phyloP scores from a whole-genome alignment of 2,797 vertebrate genomes.

The Falco peregrinus region DNA sequence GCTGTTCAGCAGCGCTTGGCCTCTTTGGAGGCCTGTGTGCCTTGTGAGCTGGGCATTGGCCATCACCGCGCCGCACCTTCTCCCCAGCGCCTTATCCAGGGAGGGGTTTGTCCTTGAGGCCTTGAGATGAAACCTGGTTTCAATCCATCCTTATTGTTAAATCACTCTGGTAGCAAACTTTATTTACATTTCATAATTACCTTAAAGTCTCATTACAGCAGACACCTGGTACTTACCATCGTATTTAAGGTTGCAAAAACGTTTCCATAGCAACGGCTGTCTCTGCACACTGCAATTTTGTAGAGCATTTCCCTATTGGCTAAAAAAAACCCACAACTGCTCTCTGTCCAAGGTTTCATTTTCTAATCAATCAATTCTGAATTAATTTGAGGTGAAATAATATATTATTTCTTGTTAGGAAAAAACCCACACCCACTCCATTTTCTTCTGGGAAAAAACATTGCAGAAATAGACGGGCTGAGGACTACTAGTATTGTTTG shows the following conservation, averaged over 20 bases:
- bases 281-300: neutral
- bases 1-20: neutral
- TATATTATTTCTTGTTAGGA: neutral
- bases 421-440: neutral
- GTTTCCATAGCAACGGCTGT: constrained; percentile 54
- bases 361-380: constrained; percentile 54
- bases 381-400: constrained; percentile 54
- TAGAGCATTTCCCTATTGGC: neutral
- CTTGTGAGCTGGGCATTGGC: fast-evolving
- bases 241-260: constrained; percentile 35
- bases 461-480: neutral
- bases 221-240: constrained; percentile 25
- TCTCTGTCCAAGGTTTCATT: constrained; percentile 48
- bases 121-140: neutral
- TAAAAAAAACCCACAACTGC: neutral
- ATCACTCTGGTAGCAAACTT: neutral
- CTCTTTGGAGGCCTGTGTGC: neutral
- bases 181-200: constrained; percentile 37
- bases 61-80: fast-evolving
- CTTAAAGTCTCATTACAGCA: constrained; percentile 16
- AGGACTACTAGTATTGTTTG: neutral
- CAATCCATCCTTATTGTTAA: neutral
- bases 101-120: neutral
- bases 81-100: fast-evolving
- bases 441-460: constrained; percentile 11